phyloP scores from a whole-genome alignment of 2,113 vertebrate genomes.

The Vulpes ferrilata region DNA sequence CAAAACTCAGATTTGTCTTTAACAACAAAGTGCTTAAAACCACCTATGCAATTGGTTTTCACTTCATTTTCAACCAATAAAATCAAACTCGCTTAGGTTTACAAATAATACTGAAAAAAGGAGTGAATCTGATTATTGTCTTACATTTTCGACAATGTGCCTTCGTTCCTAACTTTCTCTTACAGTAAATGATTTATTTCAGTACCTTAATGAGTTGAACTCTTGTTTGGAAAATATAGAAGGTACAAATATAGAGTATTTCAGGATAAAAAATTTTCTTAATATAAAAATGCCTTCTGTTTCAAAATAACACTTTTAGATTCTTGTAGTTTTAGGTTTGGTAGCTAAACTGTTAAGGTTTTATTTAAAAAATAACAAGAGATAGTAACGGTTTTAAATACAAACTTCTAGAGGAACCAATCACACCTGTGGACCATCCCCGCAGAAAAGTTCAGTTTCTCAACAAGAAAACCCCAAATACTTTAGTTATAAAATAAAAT shows the following conservation, averaged over 20 bases:
- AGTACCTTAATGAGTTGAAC: constrained; percentile 35
- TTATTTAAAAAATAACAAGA: constrained; percentile 57
- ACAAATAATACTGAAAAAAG: constrained; percentile 87
- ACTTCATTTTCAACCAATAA: constrained; percentile 87
- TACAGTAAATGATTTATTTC: constrained; percentile 66
- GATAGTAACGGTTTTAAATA: constrained; percentile 77
- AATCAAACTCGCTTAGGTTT: constrained; percentile 84
- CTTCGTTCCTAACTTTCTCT: constrained; percentile 61
- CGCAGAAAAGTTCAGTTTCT: constrained; percentile 54
- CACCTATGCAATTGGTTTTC: constrained; percentile 75
- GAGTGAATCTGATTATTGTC: constrained; percentile 67
- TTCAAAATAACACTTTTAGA: constrained; percentile 82
- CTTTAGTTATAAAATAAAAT: constrained; percentile 60
- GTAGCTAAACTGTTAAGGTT: constrained; percentile 70
- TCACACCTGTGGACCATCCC: constrained; percentile 59
- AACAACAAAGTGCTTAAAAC: constrained; percentile 88
- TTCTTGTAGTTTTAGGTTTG: constrained; percentile 69
- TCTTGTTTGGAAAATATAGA: constrained; percentile 75
- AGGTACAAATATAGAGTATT: constrained; percentile 78
- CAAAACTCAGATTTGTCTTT: constrained; percentile 79
- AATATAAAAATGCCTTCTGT: constrained; percentile 83
- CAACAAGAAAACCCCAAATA: constrained; percentile 67
- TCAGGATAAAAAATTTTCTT: constrained; percentile 74
- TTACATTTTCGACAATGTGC: constrained; percentile 36
- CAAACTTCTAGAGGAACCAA: constrained; percentile 80